A percentile compares a stretch with the other conserved stretches of the same genome.
Evolutionary conservation across 1,140 invertebrate species (phyloP).

Genomic region (Delia radicum): DNA sequence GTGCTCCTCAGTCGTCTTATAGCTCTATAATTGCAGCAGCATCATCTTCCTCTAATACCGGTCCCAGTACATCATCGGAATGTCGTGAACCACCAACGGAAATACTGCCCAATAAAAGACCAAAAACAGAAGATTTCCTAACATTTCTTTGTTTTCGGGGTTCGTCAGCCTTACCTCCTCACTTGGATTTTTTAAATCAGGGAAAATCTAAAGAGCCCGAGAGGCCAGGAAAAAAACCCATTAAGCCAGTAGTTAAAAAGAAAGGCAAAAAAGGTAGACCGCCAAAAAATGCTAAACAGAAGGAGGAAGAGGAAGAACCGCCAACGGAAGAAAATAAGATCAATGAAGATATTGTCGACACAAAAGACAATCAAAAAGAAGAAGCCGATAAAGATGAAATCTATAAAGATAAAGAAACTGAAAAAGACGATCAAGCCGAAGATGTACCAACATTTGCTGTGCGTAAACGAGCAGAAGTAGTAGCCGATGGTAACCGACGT

Average conservation of each 20-base stretch:
- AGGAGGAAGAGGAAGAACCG: neutral
- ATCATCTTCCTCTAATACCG: slow-evolving; percentile 64
- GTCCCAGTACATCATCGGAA: slow-evolving; percentile 57
- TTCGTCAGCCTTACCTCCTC: slow-evolving; percentile 71
- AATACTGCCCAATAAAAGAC: slow-evolving; percentile 68
- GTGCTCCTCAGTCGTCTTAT: slow-evolving; percentile 54
- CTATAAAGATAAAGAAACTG: neutral
- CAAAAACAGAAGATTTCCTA: slow-evolving; percentile 88
- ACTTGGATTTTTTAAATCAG: slow-evolving; percentile 73
- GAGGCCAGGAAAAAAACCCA: slow-evolving; percentile 29
- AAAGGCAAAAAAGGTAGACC: slow-evolving; percentile 44
- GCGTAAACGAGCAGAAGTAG: slow-evolving; percentile 58
- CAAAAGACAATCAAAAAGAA: neutral
- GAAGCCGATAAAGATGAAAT: neutral
- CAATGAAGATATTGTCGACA: neutral
- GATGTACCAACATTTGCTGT: slow-evolving; percentile 60
- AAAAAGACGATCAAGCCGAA: slow-evolving; percentile 10
- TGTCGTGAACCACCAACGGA: slow-evolving; percentile 59
- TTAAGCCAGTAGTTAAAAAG: slow-evolving; percentile 27
- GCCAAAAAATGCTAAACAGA: slow-evolving; percentile 30
- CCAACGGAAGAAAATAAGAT: neutral
- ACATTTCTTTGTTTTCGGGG: slow-evolving; percentile 87
- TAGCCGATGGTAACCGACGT: slow-evolving; percentile 42
- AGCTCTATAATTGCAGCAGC: slow-evolving; percentile 53
- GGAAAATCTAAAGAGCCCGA: slow-evolving; percentile 45